Percentiles rank a stretch among this genome's conserved stretches.
Conservation (phyloP, 1,140 invertebrate genomes). For the Zaprionus lachaisei region DNA sequence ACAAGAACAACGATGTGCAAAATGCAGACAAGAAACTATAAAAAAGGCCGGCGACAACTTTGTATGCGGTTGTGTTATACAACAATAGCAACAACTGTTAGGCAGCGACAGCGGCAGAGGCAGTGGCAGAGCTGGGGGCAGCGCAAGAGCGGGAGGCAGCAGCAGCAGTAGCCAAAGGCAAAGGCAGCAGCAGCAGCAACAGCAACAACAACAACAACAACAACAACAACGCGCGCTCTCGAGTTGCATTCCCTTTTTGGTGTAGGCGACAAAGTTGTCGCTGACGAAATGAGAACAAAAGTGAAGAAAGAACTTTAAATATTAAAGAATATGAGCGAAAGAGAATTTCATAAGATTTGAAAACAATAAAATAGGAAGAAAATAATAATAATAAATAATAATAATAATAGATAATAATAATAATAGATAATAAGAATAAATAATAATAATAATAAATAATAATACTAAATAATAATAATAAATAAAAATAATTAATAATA, state of each 20-base stretch:
- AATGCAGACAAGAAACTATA: conserved; percentile 65
- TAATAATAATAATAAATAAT: no score
- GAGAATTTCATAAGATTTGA: no score
- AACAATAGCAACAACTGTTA: conserved; percentile 55
- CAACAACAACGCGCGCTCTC: neutral
- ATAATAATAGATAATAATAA: no score
- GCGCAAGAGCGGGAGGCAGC: neutral
- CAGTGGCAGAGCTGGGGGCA: conserved; percentile 9
- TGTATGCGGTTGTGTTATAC: conserved; percentile 62
- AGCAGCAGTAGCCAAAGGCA: neutral
- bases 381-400: no score
- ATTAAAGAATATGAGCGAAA: neutral
- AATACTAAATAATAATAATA: no score
- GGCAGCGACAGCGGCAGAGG: conserved; percentile 12
- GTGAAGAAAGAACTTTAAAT: neutral
- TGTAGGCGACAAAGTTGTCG: conserved; percentile 34
- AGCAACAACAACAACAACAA: neutral
- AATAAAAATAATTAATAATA: no score
- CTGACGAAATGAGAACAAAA: neutral
- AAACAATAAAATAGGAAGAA: neutral
- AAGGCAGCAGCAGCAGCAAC: neutral
- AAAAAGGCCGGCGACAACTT: conserved; percentile 55
- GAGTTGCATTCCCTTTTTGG: conserved; percentile 27
- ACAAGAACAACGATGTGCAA: conserved; percentile 58
- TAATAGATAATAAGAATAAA: no score